Evolutionary conservation across 2,888 invertebrate species (phyloP).

Genomic region (Ectemnius cavifrons): DNA sequence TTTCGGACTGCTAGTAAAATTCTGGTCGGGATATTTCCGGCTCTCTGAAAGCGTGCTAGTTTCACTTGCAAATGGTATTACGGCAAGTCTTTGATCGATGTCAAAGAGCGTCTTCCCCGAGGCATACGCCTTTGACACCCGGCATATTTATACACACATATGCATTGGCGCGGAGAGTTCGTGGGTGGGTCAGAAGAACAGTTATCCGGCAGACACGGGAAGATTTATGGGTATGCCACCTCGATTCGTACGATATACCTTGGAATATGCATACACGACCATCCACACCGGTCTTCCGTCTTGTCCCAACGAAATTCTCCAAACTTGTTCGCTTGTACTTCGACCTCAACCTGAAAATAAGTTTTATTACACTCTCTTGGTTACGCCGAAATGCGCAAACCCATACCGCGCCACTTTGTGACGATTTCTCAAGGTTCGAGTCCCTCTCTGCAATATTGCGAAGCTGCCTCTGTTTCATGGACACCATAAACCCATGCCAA

Average conservation of each 20-base stretch:
- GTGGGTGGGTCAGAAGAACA: constrained; percentile 42
- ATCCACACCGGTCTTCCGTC: background rate
- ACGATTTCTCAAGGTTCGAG: no score
- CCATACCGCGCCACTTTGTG: no score
- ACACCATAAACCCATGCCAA: constrained; percentile 17
- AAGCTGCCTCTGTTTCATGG: no score
- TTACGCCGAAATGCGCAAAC: no score
- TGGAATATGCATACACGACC: constrained; percentile 14
- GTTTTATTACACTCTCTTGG: constrained; percentile 33
- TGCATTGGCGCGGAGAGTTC: constrained; percentile 16
- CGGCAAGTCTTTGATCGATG: constrained; percentile 42
- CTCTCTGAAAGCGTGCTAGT: background rate
- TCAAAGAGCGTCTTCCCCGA: constrained; percentile 40
- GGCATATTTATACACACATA: constrained; percentile 26
- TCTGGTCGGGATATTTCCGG: no score
- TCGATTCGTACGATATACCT: constrained; percentile 45
- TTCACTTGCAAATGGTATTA: constrained; percentile 39
- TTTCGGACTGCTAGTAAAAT: no score
- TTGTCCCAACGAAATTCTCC: constrained; percentile 5
- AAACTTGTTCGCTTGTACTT: no score
- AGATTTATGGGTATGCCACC: constrained; percentile 48
- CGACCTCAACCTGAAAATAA: background rate
- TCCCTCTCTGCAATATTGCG: no score
- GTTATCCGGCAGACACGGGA: constrained; percentile 35
- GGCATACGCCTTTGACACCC: constrained; percentile 34